Conservation (phyloP, 2,113 vertebrate genomes). For the Podarcis muralis region DNA sequence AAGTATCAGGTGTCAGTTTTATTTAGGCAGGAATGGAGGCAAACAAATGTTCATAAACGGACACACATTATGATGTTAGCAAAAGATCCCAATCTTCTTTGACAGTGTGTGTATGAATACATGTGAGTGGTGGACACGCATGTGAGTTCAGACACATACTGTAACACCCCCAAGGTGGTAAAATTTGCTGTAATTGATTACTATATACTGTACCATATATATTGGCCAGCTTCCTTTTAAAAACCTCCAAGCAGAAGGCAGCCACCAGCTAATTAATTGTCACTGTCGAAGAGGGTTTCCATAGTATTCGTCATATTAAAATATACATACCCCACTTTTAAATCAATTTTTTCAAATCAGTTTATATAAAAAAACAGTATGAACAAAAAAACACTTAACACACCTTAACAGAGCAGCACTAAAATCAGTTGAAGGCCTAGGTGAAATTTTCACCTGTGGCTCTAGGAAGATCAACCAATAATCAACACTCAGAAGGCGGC, state of each 20-base stretch:
- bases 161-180: not conserved
- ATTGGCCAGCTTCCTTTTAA: not conserved
- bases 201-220: not conserved
- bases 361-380: not conserved
- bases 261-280: too few relatives aligned
- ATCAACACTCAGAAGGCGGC: not conserved
- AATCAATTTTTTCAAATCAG: not conserved
- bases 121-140: too few relatives aligned
- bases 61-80: too few relatives aligned
- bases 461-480: not conserved
- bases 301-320: not conserved
- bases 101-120: too few relatives aligned
- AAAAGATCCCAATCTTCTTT: too few relatives aligned
- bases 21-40: too few relatives aligned
- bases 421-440: not conserved
- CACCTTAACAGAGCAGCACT: not conserved
- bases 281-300: not conserved
- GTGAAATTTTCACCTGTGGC: not conserved
- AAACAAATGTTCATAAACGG: too few relatives aligned
- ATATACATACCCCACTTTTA: not conserved
- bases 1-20: too few relatives aligned
- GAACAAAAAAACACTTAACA: not conserved
- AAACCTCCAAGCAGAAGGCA: not conserved
- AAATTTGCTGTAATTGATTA: not conserved
- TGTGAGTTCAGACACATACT: too few relatives aligned